Evolutionary conservation across 2,888 invertebrate genomes (phyloP).

Genomic region (Germaria angustata): DNA sequence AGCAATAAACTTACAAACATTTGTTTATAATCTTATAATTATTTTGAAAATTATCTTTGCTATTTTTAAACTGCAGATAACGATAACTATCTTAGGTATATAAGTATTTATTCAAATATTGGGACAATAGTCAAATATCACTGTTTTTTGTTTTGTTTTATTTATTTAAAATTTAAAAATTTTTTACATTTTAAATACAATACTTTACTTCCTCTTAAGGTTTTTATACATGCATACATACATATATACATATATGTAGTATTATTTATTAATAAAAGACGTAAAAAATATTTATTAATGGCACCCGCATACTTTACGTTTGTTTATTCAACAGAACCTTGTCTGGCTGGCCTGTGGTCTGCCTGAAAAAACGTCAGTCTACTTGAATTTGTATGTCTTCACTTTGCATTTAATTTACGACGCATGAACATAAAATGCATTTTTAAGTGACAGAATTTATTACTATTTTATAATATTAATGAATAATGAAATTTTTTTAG

Average conservation of each 20-base stretch:
- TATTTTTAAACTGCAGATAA: too few relatives aligned
- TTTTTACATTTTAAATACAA: neutral
- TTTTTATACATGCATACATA: neutral
- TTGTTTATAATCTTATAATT: too few relatives aligned
- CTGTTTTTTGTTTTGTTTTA: too few relatives aligned
- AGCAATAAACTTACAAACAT: too few relatives aligned
- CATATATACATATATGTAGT: too few relatives aligned
- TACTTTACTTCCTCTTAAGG: neutral
- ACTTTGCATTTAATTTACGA: constrained; percentile 36
- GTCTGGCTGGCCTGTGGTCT: constrained; percentile 9
- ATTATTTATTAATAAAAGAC: neutral
- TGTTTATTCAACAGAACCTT: constrained; percentile 6
- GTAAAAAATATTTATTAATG: neutral
- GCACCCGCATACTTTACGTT: constrained; percentile 1
- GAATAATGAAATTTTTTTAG: constrained; percentile 18
- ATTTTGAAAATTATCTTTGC: too few relatives aligned
- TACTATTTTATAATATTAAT: constrained; percentile 50
- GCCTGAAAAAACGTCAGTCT: neutral
- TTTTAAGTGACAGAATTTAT: constrained; percentile 57
- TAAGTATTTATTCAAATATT: too few relatives aligned
- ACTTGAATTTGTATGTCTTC: constrained; percentile 39
- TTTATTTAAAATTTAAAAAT: neutral
- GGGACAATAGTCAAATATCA: too few relatives aligned
- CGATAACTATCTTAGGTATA: too few relatives aligned
- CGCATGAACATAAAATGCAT: constrained; percentile 47